phyloP scores from a whole-genome alignment of 2,113 vertebrate genomes.

The Junco hyemalis region DNA sequence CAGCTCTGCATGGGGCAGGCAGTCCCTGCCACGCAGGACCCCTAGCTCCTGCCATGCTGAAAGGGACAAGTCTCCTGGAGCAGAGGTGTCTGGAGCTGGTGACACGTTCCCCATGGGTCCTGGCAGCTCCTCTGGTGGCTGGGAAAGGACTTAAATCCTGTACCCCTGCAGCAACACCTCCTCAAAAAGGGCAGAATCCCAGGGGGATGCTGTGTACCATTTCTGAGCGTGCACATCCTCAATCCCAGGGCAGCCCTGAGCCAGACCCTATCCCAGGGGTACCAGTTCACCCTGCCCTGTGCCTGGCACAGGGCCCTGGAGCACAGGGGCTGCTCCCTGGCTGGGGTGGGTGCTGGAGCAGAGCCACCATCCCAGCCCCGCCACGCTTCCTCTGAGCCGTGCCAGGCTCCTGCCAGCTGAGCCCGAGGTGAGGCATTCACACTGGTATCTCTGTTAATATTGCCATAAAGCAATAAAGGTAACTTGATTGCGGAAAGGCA shows the following conservation, averaged over 20 bases:
- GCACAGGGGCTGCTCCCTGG: background rate
- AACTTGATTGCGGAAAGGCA: constrained; percentile 47
- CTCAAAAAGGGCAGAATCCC: background rate
- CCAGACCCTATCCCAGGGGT: fast-evolving
- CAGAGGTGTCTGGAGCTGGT: background rate
- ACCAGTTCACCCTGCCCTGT: fast-evolving
- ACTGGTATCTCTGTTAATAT: constrained; percentile 62
- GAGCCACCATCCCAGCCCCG: fast-evolving
- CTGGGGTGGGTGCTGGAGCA: background rate
- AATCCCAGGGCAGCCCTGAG: fast-evolving
- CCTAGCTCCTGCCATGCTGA: background rate
- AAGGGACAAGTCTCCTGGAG: background rate
- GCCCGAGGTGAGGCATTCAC: constrained; percentile 30
- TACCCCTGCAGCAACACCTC: background rate
- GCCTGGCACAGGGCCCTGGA: background rate
- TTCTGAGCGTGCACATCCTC: fast-evolving
- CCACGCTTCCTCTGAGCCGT: background rate
- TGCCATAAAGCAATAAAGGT: constrained; percentile 54
- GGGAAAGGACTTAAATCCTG: background rate
- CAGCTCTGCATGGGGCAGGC: background rate
- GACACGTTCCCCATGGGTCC: background rate
- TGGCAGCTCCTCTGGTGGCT: background rate
- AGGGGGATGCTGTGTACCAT: fast-evolving
- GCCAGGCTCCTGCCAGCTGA: constrained; percentile 22
- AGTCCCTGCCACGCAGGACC: background rate